Conservation (phyloP, 2,888 invertebrate genomes). For the Hemistola chrysoprasaria region DNA sequence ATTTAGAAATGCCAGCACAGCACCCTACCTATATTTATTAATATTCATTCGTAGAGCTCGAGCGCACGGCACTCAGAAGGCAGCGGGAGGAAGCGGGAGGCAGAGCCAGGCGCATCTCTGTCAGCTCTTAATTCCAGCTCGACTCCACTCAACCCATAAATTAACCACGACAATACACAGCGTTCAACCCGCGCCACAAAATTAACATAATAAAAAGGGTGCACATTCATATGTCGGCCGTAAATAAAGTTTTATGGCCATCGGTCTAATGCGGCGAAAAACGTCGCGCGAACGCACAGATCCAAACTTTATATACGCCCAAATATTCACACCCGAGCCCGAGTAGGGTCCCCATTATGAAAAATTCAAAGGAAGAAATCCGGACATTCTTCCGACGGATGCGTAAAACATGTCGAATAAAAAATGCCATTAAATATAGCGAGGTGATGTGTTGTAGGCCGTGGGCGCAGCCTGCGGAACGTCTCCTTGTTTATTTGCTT, state of each 20-base stretch:
- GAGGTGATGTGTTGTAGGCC: conserved; percentile 38
- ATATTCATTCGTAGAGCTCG: too few species aligned
- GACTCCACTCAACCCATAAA: conserved; percentile 45
- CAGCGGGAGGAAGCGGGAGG: conserved; percentile 1
- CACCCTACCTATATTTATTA: too few species aligned
- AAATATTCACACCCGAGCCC: conserved; percentile 36
- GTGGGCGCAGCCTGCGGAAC: conserved; percentile 26
- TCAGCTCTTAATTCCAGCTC: conserved; percentile 27
- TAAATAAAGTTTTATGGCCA: conserved; percentile 76
- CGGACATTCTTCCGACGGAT: conserved; percentile 40
- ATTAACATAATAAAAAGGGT: conserved; percentile 78
- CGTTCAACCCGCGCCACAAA: conserved; percentile 46
- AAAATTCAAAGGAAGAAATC: conserved; percentile 45
- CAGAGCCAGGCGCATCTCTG: conserved; percentile 16
- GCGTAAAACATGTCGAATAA: conserved; percentile 47
- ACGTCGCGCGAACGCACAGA: conserved; percentile 49
- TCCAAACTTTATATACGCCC: conserved; percentile 40
- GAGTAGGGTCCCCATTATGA: conserved; percentile 43
- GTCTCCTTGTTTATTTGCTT: conserved; percentile 27
- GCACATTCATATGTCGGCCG: conserved; percentile 63
- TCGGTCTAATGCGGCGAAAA: conserved; percentile 73
- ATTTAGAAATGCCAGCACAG: too few species aligned
- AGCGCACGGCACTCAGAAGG: too few species aligned
- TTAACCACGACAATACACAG: conserved; percentile 55
- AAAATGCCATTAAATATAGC: conserved; percentile 48